Conservation (phyloP, 2,888 invertebrate species). For the Zygogramma bicolorata region DNA sequence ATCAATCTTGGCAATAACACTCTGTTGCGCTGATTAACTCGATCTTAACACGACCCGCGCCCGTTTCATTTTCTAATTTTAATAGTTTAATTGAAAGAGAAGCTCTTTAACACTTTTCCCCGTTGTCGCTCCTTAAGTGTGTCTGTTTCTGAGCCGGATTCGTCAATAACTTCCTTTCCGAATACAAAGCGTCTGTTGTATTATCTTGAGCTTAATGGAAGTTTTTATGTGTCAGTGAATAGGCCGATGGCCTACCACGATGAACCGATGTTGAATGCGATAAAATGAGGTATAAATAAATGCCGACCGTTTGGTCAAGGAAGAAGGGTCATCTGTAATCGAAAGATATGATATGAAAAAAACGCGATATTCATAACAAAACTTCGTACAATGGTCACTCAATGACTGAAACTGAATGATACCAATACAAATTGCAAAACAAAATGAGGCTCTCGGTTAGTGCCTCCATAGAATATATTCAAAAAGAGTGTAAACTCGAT, state of each 20-base stretch:
- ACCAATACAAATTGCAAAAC: too few relatives aligned
- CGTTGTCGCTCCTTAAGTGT: slow-evolving; percentile 26
- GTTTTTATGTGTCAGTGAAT: slow-evolving; percentile 36
- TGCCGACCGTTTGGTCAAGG: neutral
- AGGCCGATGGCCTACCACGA: slow-evolving; percentile 42
- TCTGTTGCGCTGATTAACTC: neutral
- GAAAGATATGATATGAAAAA: neutral
- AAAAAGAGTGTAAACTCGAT: too few relatives aligned
- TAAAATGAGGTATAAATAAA: slow-evolving; percentile 10
- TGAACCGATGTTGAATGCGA: slow-evolving; percentile 18
- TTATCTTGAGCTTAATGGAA: slow-evolving; percentile 38
- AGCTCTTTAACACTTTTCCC: slow-evolving; percentile 15
- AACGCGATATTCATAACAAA: neutral
- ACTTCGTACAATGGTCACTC: neutral
- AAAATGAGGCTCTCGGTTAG: too few relatives aligned
- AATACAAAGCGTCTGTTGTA: slow-evolving; percentile 57
- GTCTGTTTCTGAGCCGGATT: slow-evolving; percentile 42
- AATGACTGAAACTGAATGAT: neutral
- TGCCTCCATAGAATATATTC: too few relatives aligned
- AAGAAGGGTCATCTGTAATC: neutral
- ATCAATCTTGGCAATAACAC: slow-evolving; percentile 1
- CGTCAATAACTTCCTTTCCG: slow-evolving; percentile 54
- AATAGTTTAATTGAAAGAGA: slow-evolving; percentile 21
- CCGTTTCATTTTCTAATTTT: slow-evolving; percentile 16
- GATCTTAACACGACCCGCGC: neutral